Base-by-base conservation (phyloP, 2,888 invertebrate genomes). In the Caenorhabditis angaria region DNA sequence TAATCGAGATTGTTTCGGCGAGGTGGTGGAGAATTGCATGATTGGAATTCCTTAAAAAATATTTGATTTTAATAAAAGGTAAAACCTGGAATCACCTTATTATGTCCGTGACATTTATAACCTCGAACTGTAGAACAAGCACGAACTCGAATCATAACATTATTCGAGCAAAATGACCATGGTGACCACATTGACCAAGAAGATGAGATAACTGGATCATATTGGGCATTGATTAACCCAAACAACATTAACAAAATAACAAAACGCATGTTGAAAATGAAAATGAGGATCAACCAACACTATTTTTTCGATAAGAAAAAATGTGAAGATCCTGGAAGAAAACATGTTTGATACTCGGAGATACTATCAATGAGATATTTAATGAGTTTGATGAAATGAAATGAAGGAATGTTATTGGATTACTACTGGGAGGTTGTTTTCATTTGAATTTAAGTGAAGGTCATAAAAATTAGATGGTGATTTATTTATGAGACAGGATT, bases 171-270 rank as follows among this genome's bases (percentile, higher is more conserved):
- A 53, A 84, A 82, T 24, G 83, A 83, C 87, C 87, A 87, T 18
- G 85, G 82, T 2, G 87, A 86, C 87, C 87, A 87, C 63, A 79
- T 76, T 8, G 87, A 85, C 87, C 87, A 87, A 3, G 85, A 81
- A 14, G 87, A 87, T 5, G 82, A 78, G 62, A 83, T 83, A 53
- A 84, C 86, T 83, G 71, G 61, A 84, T 73, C 72, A 68, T 65
- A 73, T 35, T 73, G 72, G 29, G 61, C 53, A 41, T 53, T 29
- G 25, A 55, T 14, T n/a, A 22, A 22, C 6, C 8, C 27, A n/a
- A 35, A 35, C 32, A 4, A 35, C 20, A 51, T 22, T 24, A 27
- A 6, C 25, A 54, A 54, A 50, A 50, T 10, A 8, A 8, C 50
- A 50, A 50, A 35, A 35, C 35, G 35, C 35, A 14, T 35, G 14